A percentile compares a stretch with the other conserved stretches of the same genome.
These are phyloP conservation scores for Xylota segnis DNA, from an alignment of 2,888 invertebrate genomes.

Conservation along the genomic window DNA sequence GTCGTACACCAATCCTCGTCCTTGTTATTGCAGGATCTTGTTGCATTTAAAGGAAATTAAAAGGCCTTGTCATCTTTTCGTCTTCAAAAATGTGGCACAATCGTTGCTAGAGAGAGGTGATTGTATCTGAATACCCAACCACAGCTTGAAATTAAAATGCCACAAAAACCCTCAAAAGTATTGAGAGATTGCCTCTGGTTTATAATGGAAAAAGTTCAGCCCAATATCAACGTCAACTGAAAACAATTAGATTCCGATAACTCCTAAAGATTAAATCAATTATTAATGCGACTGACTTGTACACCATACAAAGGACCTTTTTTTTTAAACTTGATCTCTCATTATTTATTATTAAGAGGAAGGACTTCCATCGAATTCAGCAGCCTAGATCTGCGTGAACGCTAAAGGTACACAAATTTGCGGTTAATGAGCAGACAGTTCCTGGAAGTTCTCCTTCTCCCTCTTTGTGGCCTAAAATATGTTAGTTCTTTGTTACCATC, in stretches of 20 bases:
- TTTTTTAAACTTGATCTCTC: neutral
- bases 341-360: neutral
- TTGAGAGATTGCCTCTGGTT: too few relatives aligned
- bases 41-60: too few relatives aligned
- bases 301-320: neutral
- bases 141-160: too few relatives aligned
- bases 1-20: too few relatives aligned
- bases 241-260: conserved; percentile 11
- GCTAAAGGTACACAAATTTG: conserved; percentile 1
- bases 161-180: too few relatives aligned
- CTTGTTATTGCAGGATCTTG: too few relatives aligned
- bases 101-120: too few relatives aligned
- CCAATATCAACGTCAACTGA: too few relatives aligned
- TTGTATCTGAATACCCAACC: too few relatives aligned
- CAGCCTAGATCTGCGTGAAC: neutral
- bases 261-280: conserved; percentile 23
- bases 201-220: too few relatives aligned
- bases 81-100: too few relatives aligned
- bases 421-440: conserved; percentile 38
- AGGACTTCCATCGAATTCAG: neutral
- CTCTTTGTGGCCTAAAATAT: neutral
- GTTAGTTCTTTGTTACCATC: conserved; percentile 1
- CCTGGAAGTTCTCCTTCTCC: neutral
- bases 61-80: too few relatives aligned
- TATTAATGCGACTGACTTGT: neutral